Evolutionary conservation across 2,888 invertebrate species (phyloP), one percentile per base, ranked within the genome.

Genomic region (Lasioglossum oenotherae): DNA sequence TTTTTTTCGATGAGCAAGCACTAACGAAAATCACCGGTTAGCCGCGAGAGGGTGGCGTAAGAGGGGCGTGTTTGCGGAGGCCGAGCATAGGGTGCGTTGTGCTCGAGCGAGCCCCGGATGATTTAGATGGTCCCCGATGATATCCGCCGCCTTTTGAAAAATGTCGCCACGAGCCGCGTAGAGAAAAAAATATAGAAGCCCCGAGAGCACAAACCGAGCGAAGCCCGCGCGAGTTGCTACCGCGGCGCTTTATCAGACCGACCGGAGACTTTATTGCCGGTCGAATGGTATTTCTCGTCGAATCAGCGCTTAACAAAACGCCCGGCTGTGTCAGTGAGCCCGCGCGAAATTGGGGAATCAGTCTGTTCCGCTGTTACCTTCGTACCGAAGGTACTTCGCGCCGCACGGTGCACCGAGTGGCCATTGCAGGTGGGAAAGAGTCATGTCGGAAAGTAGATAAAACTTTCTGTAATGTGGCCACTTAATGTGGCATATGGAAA

Each of bases 21-120:
- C 88, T 86, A 89, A 89, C 91, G 91, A 93, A 93, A 92, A 92
- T 92, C 89, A 91, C 89, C 90, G 89, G 90, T 91, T 92, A 89
- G 84, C 82, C 79, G 41, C 79, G 80, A 67, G 60, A 78, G 78
- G 85, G 53, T 41, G 64, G 84, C n/a, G 69, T 49, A 57, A 76
- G 81, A 78, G 80, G 82, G 78, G 74, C 19, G 82, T 91, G 89
- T 92, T 89, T 91, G 90, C 91, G 88, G 80, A 88, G 86, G 74
- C 84, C 85, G 83, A 91, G 86, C 90, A 91, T 91, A 91, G 91
- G 91, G 91, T 87, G 87, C 89, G 77, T 78, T 77, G 86, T 84
- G 80, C 84, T 80, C 88, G 81, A 81, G 71, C 87, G 78, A 80
- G 81, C 79, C 81, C 23, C 10, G 88, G 73, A 92, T 91, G 91